These are phyloP conservation scores for Cheilosia pagana DNA, from an alignment of 2,888 invertebrate species.

Conservation along the genomic window DNA sequence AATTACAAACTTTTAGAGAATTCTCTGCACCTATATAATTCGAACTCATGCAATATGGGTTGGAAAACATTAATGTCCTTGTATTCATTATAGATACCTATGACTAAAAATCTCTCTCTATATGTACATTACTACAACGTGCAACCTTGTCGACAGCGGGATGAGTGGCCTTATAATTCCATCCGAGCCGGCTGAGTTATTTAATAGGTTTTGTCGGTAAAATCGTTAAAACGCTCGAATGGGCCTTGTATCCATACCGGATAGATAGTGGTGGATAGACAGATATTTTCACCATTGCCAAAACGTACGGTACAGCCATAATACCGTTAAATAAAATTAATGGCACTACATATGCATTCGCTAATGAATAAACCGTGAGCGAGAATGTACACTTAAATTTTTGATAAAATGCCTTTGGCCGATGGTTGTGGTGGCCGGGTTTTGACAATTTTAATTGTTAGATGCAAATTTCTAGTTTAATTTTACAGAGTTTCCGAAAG, in stretches of 20 bases:
- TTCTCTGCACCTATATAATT: no score
- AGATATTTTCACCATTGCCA: constrained; percentile 11
- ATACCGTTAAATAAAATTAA: not conserved
- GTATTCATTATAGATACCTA: no score
- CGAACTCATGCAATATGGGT: no score
- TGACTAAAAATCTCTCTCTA: no score
- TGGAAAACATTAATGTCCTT: no score
- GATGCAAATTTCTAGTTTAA: not conserved
- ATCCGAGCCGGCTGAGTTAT: no score
- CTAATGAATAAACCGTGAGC: not conserved
- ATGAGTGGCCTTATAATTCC: no score
- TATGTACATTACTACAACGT: no score
- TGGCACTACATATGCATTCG: not conserved
- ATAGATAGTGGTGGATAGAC: no score
- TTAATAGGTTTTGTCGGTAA: not conserved
- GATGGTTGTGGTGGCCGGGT: not conserved
- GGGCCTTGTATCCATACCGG: no score
- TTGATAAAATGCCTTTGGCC: not conserved
- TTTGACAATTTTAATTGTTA: not conserved
- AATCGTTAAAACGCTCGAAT: not conserved
- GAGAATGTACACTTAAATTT: not conserved
- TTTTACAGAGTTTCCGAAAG: not conserved
- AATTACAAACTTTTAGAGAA: no score
- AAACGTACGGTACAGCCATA: not conserved
- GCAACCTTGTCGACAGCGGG: no score